These are phyloP conservation scores for Lutjanus campechanus DNA, from an alignment of 2,797 vertebrate genomes.

Conservation along the genomic window DNA sequence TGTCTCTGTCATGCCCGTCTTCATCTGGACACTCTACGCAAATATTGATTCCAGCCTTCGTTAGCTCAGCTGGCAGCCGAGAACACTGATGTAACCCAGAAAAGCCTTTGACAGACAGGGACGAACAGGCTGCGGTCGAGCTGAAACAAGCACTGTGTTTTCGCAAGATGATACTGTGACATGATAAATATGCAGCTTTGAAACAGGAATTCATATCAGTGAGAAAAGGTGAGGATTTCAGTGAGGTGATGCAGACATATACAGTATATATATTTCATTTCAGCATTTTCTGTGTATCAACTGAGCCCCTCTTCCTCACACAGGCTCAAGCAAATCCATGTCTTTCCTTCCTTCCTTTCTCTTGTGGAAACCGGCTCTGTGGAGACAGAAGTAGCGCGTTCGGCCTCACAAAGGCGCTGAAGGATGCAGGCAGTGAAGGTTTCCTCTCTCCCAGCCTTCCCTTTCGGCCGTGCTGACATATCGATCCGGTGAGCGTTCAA, in stretches of 20 bases:
- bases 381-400: slow-evolving; percentile 20
- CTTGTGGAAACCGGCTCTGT: not conserved
- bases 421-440: slow-evolving; percentile 36
- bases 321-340: not conserved
- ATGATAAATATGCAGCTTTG: slow-evolving; percentile 7
- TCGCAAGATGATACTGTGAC: slow-evolving; percentile 19
- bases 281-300: slow-evolving; percentile 14
- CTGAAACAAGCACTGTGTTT: slow-evolving; percentile 5
- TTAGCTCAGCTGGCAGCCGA: slow-evolving; percentile 69
- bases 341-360: slow-evolving; percentile 16
- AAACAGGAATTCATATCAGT: not conserved
- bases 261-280: slow-evolving; percentile 32
- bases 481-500: slow-evolving; percentile 54
- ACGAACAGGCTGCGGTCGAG: slow-evolving; percentile 32
- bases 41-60: slow-evolving; percentile 73
- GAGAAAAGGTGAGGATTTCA: slow-evolving; percentile 2
- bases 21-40: slow-evolving; percentile 67
- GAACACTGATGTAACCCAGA: slow-evolving; percentile 51
- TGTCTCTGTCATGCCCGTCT: slow-evolving; percentile 65
- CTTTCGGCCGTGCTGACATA: slow-evolving; percentile 61
- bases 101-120: slow-evolving; percentile 53
- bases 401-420: slow-evolving; percentile 25
- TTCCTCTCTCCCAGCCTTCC: slow-evolving; percentile 50
- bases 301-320: not conserved
- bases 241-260: not conserved